phyloP scores from a whole-genome alignment of 2,113 vertebrate species.

The Scatophagus argus region DNA sequence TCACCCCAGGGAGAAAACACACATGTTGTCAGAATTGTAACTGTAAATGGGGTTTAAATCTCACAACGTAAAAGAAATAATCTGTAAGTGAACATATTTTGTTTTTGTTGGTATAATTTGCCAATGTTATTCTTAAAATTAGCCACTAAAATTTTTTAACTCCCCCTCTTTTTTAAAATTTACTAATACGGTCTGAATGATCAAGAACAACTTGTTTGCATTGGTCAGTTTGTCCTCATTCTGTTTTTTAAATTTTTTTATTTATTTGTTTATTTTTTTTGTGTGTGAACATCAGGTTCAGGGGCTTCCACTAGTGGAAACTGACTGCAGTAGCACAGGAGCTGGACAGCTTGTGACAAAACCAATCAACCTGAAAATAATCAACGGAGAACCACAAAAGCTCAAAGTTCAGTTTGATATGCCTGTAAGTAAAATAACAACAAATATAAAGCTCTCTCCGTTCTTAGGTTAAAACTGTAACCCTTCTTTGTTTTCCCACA shows the following conservation, averaged over 20 bases:
- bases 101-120: neutral
- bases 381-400: conserved; percentile 82
- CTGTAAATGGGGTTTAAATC: neutral
- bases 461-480: too few species aligned
- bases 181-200: neutral
- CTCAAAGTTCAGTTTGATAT: conserved; percentile 89
- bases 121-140: too few species aligned
- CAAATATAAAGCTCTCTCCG: neutral
- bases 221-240: neutral
- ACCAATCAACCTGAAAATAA: conserved; percentile 86
- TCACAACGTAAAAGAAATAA: neutral
- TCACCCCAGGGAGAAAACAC: neutral
- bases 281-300: conserved; percentile 79
- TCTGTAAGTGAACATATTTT: neutral
- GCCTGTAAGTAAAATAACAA: conserved; percentile 83
- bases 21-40: neutral
- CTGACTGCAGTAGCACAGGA: conserved; percentile 91
- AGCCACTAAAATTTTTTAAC: too few species aligned
- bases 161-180: neutral
- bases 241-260: too few species aligned
- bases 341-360: conserved; percentile 87
- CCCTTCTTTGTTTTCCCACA: neutral
- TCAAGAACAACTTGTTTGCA: neutral
- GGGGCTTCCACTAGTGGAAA: conserved; percentile 80
- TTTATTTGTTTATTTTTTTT: neutral